A percentile compares a stretch with the other conserved stretches of the same genome.
phyloP scores from a whole-genome alignment of 1,140 invertebrate genomes.

The Amphibalanus amphitrite region DNA sequence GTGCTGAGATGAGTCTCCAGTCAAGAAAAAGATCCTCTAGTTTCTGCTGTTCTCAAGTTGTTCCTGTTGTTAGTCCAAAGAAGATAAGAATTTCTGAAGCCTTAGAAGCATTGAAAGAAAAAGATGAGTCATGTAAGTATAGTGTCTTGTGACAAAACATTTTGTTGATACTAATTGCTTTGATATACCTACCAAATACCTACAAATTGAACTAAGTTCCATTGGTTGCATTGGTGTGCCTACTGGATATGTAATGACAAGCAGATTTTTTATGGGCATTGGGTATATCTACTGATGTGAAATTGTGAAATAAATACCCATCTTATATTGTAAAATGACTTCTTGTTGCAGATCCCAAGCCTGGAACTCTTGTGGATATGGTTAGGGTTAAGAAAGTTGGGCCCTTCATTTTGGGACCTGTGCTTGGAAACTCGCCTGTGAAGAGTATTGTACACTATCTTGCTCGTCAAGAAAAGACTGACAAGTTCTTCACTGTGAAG shows the following conservation, averaged over 20 bases:
- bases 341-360: no score
- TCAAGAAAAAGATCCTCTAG: not conserved
- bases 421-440: slow-evolving; percentile 53
- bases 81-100: not conserved
- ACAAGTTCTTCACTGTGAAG: slow-evolving; percentile 55
- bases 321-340: no score
- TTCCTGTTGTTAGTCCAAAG: not conserved
- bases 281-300: no score
- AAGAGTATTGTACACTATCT: slow-evolving; percentile 61
- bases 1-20: not conserved
- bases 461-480: slow-evolving; percentile 44
- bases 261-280: no score
- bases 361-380: no score
- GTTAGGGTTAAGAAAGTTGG: slow-evolving; percentile 19
- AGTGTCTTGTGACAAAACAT: no score
- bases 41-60: not conserved
- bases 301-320: no score
- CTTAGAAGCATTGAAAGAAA: not conserved
- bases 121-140: not conserved
- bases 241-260: no score
- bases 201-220: no score
- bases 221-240: no score
- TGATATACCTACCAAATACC: no score
- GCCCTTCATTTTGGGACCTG: slow-evolving; percentile 49
- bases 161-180: no score